These are phyloP conservation scores for Zosterops hypoxanthus DNA, from an alignment of 2,113 vertebrate genomes.

Conservation along the genomic window DNA sequence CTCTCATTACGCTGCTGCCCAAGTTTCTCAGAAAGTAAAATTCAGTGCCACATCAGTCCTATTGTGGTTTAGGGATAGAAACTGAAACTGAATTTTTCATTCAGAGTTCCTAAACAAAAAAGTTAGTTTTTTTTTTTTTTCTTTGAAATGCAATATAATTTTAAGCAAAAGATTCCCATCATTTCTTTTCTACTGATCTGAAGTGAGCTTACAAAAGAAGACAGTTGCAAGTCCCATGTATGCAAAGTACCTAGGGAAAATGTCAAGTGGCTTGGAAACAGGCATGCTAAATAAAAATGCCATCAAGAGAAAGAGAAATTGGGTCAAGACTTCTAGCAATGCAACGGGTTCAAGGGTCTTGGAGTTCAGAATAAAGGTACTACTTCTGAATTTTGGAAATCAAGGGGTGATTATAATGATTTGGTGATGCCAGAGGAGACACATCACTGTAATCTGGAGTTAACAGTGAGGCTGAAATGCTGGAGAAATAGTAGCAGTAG, in stretches of 20 bases:
- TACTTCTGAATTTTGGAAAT: neutral
- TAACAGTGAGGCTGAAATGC: neutral
- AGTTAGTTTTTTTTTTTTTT: neutral
- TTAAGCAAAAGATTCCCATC: neutral
- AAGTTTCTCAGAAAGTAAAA: neutral
- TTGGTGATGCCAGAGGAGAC: neutral
- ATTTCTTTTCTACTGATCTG: neutral
- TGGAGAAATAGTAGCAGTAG: neutral
- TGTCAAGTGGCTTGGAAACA: constrained; percentile 5
- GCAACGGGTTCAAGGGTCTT: neutral
- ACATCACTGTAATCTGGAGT: neutral
- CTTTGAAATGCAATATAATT: constrained; percentile 1
- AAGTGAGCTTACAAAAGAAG: neutral
- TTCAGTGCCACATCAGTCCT: neutral
- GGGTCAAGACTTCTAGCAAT: neutral
- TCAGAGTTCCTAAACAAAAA: neutral
- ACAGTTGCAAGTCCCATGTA: neutral
- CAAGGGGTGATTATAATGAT: neutral
- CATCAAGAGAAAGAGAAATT: neutral
- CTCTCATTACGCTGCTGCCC: neutral
- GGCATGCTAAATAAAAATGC: neutral
- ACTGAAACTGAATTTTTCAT: neutral
- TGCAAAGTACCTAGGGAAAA: neutral
- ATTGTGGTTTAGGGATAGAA: neutral
- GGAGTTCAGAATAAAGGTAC: neutral